Percentiles rank a stretch among this genome's conserved stretches.
These are phyloP conservation scores for Caenorhabditis elegans DNA, from an alignment of 1,140 invertebrate species.

Conservation along the genomic window WBcel235 BX284604.4:5881001-5881500, in stretches of 20 bases:
- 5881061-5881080: background rate
- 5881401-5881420: too few relatives aligned
- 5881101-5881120: background rate
- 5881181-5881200: too few relatives aligned
- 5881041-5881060: background rate
- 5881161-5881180: background rate
- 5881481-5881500: background rate
- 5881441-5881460: background rate
- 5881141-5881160: background rate
- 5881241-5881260: background rate
- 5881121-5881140: background rate
- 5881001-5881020: too few relatives aligned
- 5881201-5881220: background rate
- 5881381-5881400: too few relatives aligned
- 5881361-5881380: too few relatives aligned
- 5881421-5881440: background rate
- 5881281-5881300: background rate
- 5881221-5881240: background rate
- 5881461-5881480: background rate
- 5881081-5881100: background rate
- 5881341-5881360: background rate
- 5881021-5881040: too few relatives aligned
- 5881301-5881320: background rate
- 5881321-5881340: background rate
- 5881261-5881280: background rate